Evolutionary conservation across 1,140 invertebrate species (phyloP).

Genomic region (Neodiprion fabricii): DNA sequence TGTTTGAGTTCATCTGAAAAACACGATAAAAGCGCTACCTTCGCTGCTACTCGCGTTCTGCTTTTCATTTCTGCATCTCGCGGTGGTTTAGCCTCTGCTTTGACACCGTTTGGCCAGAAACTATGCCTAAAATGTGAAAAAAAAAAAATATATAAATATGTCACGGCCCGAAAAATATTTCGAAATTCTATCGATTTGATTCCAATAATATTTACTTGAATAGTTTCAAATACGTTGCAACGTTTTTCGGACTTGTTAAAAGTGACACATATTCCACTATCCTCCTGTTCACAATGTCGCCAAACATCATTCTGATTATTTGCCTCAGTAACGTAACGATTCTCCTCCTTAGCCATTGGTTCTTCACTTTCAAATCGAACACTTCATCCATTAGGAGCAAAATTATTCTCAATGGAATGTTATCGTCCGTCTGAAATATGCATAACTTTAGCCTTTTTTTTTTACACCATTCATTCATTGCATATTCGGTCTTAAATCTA

Average conservation of each 20-base stretch:
- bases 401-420: slow-evolving; percentile 87
- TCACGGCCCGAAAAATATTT: slow-evolving; percentile 13
- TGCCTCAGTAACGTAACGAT: slow-evolving; percentile 83
- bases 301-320: slow-evolving; percentile 81
- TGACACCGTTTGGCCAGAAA: slow-evolving; percentile 79
- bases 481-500: not conserved
- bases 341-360: slow-evolving; percentile 85
- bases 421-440: slow-evolving; percentile 72
- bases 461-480: slow-evolving; percentile 11
- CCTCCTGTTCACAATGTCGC: slow-evolving; percentile 86
- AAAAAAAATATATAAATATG: slow-evolving; percentile 25
- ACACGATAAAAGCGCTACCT: slow-evolving; percentile 80
- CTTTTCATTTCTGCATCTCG: slow-evolving; percentile 77
- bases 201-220: slow-evolving; percentile 74
- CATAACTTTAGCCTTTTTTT: slow-evolving; percentile 9
- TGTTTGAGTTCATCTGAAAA: slow-evolving; percentile 87
- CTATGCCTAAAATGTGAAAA: slow-evolving; percentile 66
- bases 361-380: slow-evolving; percentile 86
- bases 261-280: slow-evolving; percentile 92
- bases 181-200: slow-evolving; percentile 16
- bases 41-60: slow-evolving; percentile 84
- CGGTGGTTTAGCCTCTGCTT: slow-evolving; percentile 67
- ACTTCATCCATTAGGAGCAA: slow-evolving; percentile 90
- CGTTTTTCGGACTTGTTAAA: slow-evolving; percentile 87
- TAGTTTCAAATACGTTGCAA: slow-evolving; percentile 85